These are phyloP conservation scores for Sarcophaga variegata DNA, from an alignment of 2,888 invertebrate genomes.

Conservation along the genomic window DNA sequence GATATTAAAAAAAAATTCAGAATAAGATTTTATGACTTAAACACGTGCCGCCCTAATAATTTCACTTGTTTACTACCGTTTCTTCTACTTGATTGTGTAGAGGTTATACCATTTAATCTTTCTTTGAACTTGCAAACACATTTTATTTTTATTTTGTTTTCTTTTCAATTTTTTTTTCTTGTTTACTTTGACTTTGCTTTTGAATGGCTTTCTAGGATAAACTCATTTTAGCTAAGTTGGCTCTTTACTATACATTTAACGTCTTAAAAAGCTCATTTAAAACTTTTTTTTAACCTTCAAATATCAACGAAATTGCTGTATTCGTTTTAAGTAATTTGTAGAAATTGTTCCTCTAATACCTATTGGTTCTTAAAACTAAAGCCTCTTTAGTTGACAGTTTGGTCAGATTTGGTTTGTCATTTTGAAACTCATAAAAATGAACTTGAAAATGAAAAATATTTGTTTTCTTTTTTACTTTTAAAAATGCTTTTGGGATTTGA, in stretches of 20 bases:
- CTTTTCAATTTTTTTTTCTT: too few relatives aligned
- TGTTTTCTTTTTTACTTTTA: neutral
- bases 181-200: neutral
- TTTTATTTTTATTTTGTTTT: too few relatives aligned
- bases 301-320: neutral
- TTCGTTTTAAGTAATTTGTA: too few relatives aligned
- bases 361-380: conserved; percentile 28
- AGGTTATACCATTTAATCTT: too few relatives aligned
- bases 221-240: neutral
- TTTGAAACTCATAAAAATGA: neutral
- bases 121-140: too few relatives aligned
- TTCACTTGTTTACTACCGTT: too few relatives aligned
- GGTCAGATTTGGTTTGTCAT: neutral
- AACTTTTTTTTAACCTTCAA: neutral
- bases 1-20: too few relatives aligned
- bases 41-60: too few relatives aligned
- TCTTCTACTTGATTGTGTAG: too few relatives aligned
- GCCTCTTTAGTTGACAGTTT: neutral
- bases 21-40: too few relatives aligned
- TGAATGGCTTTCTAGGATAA: neutral
- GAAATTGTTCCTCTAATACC: neutral
- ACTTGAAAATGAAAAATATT: conserved; percentile 10
- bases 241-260: neutral
- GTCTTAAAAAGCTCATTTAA: neutral
- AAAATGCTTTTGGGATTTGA: conserved; percentile 29